Base-by-base conservation (phyloP, 2,888 invertebrate genomes). In the Netelia inedita region DNA sequence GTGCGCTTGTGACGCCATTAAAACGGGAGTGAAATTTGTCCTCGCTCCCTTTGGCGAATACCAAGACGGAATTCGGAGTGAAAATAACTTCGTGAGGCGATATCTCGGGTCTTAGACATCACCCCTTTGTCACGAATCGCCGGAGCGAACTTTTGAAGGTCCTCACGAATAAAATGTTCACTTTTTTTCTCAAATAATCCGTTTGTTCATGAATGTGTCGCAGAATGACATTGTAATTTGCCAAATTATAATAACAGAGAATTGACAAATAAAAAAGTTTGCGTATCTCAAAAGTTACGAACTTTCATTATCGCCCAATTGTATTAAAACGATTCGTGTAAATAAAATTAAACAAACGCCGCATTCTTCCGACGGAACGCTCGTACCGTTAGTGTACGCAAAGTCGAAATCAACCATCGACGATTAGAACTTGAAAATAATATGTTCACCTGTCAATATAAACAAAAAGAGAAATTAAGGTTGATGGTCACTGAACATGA, bases 21-120 rank as follows among this genome's bases (percentile, higher is more conserved):
- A 71, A 35, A 71, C 28, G 46, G 75, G 46, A 71, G 63, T 43
- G 61, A 75, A 82, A 75, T 82, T 73, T 41, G 73, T 80, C 66
- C 35, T 74, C 72, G 19, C 14, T 10, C 28, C 35, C 65, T 19
- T 6, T 71, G 21, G 14, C 16, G 14, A 28, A 46, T 21, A 65
- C 3, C 16, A 11, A 19, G 65, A 66, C 19, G 43, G 57, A 57
- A 21, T 19, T 57, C 43, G 10, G 19, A 66, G 65, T 28, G 57
- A 59, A 80, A 57, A 73, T 73, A 53, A 50, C 41, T 46, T 78
- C 50, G 0, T 21, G 35, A 66, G n/a, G 16, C n/a, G 53, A 53
- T 53, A 21, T 43, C 43, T 14, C 75, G 23, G n/a, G 14, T 66
- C 21, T 16, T 43, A 57, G 66, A 76, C 21, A 16, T 41, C 35